These are phyloP conservation scores for Catagonus wagneri DNA, from an alignment of 2,113 vertebrate species.

Conservation along the genomic window DNA sequence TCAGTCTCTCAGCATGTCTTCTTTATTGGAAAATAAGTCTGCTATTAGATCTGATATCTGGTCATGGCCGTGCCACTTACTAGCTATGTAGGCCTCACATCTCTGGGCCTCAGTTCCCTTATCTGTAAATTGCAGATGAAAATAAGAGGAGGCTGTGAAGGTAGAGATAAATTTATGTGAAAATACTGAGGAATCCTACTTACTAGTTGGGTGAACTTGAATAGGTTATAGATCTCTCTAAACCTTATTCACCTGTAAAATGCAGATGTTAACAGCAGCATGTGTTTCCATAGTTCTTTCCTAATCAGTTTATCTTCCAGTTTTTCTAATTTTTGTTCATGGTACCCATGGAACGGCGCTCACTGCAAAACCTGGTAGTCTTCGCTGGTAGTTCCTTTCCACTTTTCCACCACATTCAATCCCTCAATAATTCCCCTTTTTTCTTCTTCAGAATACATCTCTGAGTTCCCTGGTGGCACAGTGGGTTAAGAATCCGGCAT, in stretches of 20 bases:
- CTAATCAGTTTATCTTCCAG: neutral
- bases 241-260: neutral
- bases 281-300: neutral
- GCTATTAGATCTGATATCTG: neutral
- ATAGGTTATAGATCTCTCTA: neutral
- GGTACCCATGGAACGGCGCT: neutral
- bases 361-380: neutral
- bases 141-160: neutral
- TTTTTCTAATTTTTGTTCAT: slow-evolving; percentile 6
- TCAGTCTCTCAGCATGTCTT: neutral
- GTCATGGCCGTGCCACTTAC: neutral
- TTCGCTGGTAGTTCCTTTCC: neutral
- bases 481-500: neutral
- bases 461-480: neutral
- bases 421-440: neutral
- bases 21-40: neutral
- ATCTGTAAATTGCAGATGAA: neutral
- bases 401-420: neutral
- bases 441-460: neutral
- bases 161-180: neutral
- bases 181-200: neutral
- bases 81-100: neutral
- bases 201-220: neutral
- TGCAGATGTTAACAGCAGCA: neutral
- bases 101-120: neutral